A percentile compares a stretch with the other conserved stretches of the same genome.
Conservation (phyloP, 23 tunicate species). For the Botrylloides violaceus region DNA sequence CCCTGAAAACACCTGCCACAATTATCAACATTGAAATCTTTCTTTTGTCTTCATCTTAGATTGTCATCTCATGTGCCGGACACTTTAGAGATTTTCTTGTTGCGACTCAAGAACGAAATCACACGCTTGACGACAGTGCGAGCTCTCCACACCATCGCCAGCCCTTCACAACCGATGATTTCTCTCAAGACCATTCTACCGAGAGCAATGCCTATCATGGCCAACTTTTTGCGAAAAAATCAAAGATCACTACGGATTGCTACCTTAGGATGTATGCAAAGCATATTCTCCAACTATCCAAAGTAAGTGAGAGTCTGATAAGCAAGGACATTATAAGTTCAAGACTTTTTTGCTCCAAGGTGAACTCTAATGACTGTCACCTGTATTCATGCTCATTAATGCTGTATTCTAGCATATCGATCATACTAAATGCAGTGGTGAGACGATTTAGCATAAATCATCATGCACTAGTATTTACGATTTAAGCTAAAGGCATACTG, state of each 20-base stretch:
- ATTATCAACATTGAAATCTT: too few species aligned
- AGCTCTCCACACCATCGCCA: conserved; percentile 70
- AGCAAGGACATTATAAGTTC: too few species aligned
- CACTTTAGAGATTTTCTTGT: conserved; percentile 73
- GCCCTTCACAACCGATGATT: conserved; percentile 28
- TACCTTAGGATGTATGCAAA: conserved; percentile 76
- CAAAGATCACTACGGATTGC: conserved; percentile 74
- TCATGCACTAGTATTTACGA: too few species aligned
- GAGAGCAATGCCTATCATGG: conserved; percentile 74
- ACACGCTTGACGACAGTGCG: conserved; percentile 84
- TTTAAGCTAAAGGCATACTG: too few species aligned
- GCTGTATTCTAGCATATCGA: too few species aligned
- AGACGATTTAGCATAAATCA: too few species aligned
- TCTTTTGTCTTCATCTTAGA: conserved; percentile 15
- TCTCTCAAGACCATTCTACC: conserved; percentile 35
- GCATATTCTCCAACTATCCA: conserved; percentile 66
- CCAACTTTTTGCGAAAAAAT: conserved; percentile 89
- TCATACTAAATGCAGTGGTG: too few species aligned
- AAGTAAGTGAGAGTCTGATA: conserved; percentile 40
- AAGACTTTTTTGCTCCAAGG: too few species aligned
- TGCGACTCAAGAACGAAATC: conserved; percentile 82
- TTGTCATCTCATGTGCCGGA: conserved; percentile 27
- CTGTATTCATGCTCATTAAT: too few species aligned
- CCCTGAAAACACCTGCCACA: too few species aligned
- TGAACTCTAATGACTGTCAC: too few species aligned